Evolutionary conservation across 2,888 invertebrate species (phyloP).

Genomic region (Aleiodes leptofemur): DNA sequence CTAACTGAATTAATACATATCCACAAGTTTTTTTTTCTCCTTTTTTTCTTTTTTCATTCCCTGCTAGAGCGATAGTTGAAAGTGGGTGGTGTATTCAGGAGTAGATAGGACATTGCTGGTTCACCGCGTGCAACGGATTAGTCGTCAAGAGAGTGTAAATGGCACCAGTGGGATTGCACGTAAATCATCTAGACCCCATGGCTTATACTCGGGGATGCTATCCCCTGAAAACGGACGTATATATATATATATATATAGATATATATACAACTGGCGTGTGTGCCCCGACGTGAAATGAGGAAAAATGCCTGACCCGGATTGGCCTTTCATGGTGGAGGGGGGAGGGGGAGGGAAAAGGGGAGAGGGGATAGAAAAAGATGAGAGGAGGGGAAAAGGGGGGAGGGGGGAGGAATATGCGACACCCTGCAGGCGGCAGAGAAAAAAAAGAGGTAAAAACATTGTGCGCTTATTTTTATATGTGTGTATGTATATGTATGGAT

Average conservation of each 20-base stretch:
- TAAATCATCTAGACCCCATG: conserved; percentile 61
- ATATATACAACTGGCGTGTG: conserved; percentile 7
- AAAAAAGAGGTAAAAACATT: conserved; percentile 23
- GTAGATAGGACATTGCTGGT: conserved; percentile 19
- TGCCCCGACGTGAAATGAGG: conserved; percentile 44
- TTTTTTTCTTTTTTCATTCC: neutral
- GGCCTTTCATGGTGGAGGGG: conserved; percentile 8
- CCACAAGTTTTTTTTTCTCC: no score
- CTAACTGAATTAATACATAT: no score
- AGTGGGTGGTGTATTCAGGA: neutral
- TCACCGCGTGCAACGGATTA: conserved; percentile 61
- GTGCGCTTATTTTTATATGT: conserved; percentile 12
- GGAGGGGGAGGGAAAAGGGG: no score
- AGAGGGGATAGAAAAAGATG: no score
- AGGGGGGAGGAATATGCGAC: neutral
- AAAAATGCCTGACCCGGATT: conserved; percentile 47
- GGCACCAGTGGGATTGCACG: conserved; percentile 62
- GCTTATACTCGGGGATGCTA: conserved; percentile 33
- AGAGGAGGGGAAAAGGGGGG: no score
- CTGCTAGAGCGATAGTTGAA: neutral
- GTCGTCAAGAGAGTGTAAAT: conserved; percentile 65
- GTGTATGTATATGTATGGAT: conserved; percentile 10
- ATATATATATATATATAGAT: no score
- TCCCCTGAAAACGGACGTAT: conserved; percentile 17
- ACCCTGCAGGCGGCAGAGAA: conserved; percentile 16